phyloP scores from a whole-genome alignment of 2,888 invertebrate genomes.

The Eilema depressum region DNA sequence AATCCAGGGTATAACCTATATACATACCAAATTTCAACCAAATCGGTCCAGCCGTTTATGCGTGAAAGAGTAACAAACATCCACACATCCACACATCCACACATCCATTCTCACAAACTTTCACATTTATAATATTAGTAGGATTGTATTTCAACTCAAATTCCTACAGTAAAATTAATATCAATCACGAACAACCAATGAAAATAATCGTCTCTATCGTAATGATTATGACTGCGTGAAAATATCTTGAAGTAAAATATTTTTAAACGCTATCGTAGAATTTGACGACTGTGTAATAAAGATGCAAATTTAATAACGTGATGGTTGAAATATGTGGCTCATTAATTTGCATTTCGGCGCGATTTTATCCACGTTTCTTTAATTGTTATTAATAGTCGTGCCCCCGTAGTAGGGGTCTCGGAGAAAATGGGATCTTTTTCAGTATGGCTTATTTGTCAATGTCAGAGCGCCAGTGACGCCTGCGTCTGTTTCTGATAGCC shows the following conservation, averaged over 20 bases:
- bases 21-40: no score
- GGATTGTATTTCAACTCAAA: background rate
- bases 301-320: constrained; percentile 44
- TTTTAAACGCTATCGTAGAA: background rate
- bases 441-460: constrained; percentile 81
- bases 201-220: background rate
- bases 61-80: no score
- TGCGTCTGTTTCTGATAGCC: constrained; percentile 78
- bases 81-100: no score
- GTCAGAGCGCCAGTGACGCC: constrained; percentile 73
- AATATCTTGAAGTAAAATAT: constrained; percentile 5
- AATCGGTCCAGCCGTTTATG: no score
- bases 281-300: constrained; percentile 31
- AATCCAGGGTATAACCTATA: no score
- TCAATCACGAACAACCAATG: background rate
- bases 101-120: no score
- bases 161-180: background rate
- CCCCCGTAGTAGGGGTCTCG: constrained; percentile 67
- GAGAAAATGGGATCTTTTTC: constrained; percentile 77
- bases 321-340: constrained; percentile 42
- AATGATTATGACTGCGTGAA: background rate
- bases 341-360: constrained; percentile 52
- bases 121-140: no score
- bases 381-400: constrained; percentile 62
- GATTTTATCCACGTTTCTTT: constrained; percentile 46